A percentile compares a stretch with the other conserved stretches of the same genome.
Conservation (phyloP, 2,113 vertebrate genomes). For the Acrocephalus kingi region DNA sequence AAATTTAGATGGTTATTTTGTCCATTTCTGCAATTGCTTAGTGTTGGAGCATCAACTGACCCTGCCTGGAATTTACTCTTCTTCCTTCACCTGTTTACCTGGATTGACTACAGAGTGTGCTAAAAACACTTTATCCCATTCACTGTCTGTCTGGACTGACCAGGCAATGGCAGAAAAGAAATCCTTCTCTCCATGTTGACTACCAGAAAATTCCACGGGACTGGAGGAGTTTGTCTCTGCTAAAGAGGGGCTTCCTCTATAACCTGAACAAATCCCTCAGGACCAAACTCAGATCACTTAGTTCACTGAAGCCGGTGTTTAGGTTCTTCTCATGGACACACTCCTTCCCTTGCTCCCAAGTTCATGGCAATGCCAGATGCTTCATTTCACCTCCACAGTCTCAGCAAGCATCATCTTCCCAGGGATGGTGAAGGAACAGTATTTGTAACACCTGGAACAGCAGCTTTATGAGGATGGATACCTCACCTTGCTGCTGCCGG, state of each 20-base stretch:
- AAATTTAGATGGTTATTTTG: background rate
- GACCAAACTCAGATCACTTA: background rate
- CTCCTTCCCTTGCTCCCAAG: background rate
- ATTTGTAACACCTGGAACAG: background rate
- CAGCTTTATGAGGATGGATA: background rate
- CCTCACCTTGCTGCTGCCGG: background rate
- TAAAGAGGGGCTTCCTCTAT: background rate
- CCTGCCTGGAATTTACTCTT: background rate
- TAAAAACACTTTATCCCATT: background rate
- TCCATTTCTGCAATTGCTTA: background rate
- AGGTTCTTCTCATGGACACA: background rate
- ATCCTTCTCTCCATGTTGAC: background rate
- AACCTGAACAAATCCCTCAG: background rate
- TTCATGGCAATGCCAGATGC: background rate
- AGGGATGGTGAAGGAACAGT: background rate
- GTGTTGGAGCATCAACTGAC: background rate
- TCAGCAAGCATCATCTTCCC: background rate
- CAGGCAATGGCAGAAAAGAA: background rate
- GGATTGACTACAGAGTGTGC: background rate
- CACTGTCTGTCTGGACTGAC: background rate
- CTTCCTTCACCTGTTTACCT: background rate
- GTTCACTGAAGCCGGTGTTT: background rate
- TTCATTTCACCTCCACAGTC: background rate
- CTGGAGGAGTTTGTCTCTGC: background rate
- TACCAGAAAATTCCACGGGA: background rate